These are phyloP conservation scores for Caenorhabditis elegans DNA, from an alignment of 1,140 invertebrate genomes.

Conservation along the genomic window DNA sequence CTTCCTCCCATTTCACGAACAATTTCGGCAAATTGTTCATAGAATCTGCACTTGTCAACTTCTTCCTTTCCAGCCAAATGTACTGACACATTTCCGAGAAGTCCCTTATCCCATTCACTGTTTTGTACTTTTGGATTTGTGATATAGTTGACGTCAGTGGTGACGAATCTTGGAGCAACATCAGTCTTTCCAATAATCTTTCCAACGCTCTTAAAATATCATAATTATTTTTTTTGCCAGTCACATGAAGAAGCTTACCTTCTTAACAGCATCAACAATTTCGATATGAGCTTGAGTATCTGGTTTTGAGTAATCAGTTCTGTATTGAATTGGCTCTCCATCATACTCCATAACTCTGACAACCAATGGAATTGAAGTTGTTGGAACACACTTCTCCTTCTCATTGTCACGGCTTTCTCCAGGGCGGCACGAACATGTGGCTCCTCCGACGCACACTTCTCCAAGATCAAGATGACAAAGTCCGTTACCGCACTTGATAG, in stretches of 20 bases:
- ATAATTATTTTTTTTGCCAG: neutral
- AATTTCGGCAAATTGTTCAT: conserved; percentile 1
- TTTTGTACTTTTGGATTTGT: conserved; percentile 50
- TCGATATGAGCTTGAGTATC: conserved; percentile 27
- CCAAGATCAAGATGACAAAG: conserved; percentile 37
- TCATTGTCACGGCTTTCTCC: conserved; percentile 23
- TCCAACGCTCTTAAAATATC: conserved; percentile 37
- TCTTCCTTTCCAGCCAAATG: conserved; percentile 17
- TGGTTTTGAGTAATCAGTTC: conserved; percentile 31
- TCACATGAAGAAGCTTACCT: neutral
- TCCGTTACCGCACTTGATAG: conserved; percentile 42
- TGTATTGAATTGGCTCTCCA: conserved; percentile 30
- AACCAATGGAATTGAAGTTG: conserved; percentile 16
- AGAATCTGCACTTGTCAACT: conserved; percentile 38
- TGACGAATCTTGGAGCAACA: conserved; percentile 41
- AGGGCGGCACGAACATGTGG: conserved; percentile 45
- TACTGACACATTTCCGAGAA: conserved; percentile 46
- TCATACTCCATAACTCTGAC: conserved; percentile 20
- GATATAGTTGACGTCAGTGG: conserved; percentile 50
- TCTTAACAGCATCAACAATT: conserved; percentile 20
- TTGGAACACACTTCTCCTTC: conserved; percentile 42
- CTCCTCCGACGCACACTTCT: conserved; percentile 51
- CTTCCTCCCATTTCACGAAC: conserved; percentile 12
- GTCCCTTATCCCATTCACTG: conserved; percentile 47
- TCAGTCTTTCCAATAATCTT: conserved; percentile 43